phyloP scores from a whole-genome alignment of 2,888 invertebrate species.

The Cotesia congregata region DNA sequence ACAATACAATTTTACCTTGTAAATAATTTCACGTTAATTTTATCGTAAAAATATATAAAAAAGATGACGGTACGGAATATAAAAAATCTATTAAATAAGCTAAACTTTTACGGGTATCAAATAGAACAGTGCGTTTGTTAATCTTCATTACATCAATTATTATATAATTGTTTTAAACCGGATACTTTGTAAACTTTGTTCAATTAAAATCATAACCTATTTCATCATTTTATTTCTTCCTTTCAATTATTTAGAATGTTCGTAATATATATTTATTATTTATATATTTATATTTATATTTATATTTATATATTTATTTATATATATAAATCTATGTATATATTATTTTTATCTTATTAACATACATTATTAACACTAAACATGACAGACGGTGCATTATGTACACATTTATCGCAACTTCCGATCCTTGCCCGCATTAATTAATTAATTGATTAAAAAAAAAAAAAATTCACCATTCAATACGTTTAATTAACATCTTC shows the following conservation, averaged over 20 bases:
- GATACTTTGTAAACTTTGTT: neutral
- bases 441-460: constrained; percentile 11
- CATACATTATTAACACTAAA: constrained; percentile 59
- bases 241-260: constrained; percentile 54
- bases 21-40: constrained; percentile 42
- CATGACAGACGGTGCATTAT: constrained; percentile 68
- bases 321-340: constrained; percentile 53
- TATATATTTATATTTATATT: constrained; percentile 45
- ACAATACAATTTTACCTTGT: constrained; percentile 24
- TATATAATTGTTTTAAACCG: constrained; percentile 9
- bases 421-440: constrained; percentile 56
- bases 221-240: constrained; percentile 31
- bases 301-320: constrained; percentile 55
- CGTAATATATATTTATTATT: constrained; percentile 46
- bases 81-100: constrained; percentile 52
- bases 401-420: constrained; percentile 66
- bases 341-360: constrained; percentile 51
- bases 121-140: constrained; percentile 42
- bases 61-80: constrained; percentile 44
- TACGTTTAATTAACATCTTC: neutral
- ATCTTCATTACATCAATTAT: constrained; percentile 11
- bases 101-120: constrained; percentile 49
- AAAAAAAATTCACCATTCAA: neutral
- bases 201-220: neutral
- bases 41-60: constrained; percentile 51